Evolutionary conservation across 2,113 vertebrate genomes (phyloP), one percentile per base, ranked within the genome.

Genomic region (Nothocercus nigrocapillus): DNA sequence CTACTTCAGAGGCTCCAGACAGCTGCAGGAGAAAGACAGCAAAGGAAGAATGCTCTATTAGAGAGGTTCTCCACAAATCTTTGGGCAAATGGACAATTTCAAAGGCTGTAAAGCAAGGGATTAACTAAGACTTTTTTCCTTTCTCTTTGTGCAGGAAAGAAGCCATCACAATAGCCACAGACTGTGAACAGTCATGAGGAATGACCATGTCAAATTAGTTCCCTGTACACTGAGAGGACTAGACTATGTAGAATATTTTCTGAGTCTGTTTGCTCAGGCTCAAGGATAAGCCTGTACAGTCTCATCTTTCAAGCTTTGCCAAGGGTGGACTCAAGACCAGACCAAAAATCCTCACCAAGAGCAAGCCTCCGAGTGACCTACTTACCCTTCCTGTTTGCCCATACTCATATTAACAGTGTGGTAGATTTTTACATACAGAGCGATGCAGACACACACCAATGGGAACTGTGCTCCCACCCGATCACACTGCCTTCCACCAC

Each of bases 381-480:
- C 28, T 11, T 21, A 62, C 10, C 25, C 63, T 69, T 30, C 54
- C 54, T 9, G 28, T 32, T 32, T 56, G 32, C 8, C 25, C 44
- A 25, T 42, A 17, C 6, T 69, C 64, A 9, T 22, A 20, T 51
- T 68, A 32, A 74, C 30, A 51, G 12, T 13, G 14, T 12, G 7
- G 17, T 64, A 40, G 7, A 3, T 42, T 36, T 69, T 59, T 32
- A 54, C 3, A 0, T 53, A 47, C 73, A 36, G 53, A 67, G 27
- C 6, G 4, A 28, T 9, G 25, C 21, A 73, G 32, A 13, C 32
- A 10, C 3, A 0, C 36, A 36, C 6, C 0, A 0, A 42, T 25
- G n/a, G 42, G 25, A 28, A 28, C 45, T 64, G 49, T 36, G 15
- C 25, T 78, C 54, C 32, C 17, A 58, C 17, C 5, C 28, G 22